Conservation (phyloP, 2,113 vertebrate genomes). For the Varanus komodoensis region DNA sequence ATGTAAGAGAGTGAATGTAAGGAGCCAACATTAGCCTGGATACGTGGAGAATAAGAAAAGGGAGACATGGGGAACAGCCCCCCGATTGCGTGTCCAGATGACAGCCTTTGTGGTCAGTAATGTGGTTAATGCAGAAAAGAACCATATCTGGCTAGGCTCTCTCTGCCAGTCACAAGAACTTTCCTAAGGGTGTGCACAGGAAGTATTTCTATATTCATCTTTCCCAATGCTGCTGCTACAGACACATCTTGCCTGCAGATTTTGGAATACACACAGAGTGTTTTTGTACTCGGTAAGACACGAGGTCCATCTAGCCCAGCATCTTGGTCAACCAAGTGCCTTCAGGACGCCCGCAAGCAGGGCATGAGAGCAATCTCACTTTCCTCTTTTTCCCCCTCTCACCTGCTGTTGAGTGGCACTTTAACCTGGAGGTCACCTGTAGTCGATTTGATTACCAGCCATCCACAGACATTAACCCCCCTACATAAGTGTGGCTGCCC, state of each 20-base stretch:
- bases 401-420: neutral
- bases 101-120: neutral
- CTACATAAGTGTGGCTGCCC: neutral
- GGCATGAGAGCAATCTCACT: too few relatives aligned
- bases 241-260: neutral
- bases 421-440: neutral
- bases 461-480: neutral
- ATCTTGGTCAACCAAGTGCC: neutral
- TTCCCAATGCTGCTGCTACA: neutral
- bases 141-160: too few relatives aligned
- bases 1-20: neutral
- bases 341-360: too few relatives aligned
- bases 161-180: neutral
- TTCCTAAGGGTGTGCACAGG: neutral
- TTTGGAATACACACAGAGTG: neutral
- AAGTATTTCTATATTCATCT: neutral
- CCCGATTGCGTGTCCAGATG: neutral
- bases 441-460: neutral
- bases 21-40: too few relatives aligned
- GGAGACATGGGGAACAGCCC: neutral
- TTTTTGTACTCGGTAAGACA: neutral
- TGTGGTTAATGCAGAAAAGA: neutral
- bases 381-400: too few relatives aligned
- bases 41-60: neutral
- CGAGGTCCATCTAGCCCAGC: neutral